These are phyloP conservation scores for Vidua macroura DNA, from an alignment of 2,113 vertebrate genomes.

Conservation along the genomic window DNA sequence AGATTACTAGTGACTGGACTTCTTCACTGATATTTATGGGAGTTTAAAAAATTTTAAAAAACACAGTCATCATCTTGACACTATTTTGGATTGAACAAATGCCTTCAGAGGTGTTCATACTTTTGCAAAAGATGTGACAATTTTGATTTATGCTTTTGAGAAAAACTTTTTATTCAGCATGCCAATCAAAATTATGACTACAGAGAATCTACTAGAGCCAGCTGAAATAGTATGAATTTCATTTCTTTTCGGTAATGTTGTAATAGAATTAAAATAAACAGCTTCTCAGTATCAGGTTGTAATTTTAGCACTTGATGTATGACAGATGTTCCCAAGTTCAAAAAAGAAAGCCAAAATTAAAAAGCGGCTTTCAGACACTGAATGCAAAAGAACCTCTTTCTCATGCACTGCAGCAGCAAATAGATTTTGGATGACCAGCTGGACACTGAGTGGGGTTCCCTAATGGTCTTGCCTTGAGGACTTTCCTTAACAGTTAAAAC, in stretches of 20 bases:
- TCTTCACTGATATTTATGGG: neutral
- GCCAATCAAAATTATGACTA: neutral
- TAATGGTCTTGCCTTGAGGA: neutral
- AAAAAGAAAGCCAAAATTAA: neutral
- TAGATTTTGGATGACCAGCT: slow-evolving; percentile 9
- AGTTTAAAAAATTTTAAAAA: neutral
- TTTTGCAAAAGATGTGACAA: neutral
- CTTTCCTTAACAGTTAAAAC: neutral
- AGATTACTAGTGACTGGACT: neutral
- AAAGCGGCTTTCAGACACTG: neutral
- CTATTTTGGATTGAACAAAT: neutral
- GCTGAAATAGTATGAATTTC: neutral
- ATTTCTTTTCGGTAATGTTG: neutral
- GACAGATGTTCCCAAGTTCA: neutral
- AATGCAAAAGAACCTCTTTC: neutral
- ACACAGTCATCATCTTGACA: neutral
- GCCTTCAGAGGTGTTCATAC: neutral
- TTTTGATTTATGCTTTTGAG: neutral
- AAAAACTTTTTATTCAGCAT: neutral
- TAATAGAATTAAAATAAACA: neutral
- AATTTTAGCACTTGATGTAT: slow-evolving; percentile 8
- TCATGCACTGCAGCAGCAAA: neutral
- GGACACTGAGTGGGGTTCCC: neutral
- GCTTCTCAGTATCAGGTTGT: neutral
- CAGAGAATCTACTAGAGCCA: neutral